Evolutionary conservation across 2,113 vertebrate genomes (phyloP).

Genomic region (Podarcis cretensis): DNA sequence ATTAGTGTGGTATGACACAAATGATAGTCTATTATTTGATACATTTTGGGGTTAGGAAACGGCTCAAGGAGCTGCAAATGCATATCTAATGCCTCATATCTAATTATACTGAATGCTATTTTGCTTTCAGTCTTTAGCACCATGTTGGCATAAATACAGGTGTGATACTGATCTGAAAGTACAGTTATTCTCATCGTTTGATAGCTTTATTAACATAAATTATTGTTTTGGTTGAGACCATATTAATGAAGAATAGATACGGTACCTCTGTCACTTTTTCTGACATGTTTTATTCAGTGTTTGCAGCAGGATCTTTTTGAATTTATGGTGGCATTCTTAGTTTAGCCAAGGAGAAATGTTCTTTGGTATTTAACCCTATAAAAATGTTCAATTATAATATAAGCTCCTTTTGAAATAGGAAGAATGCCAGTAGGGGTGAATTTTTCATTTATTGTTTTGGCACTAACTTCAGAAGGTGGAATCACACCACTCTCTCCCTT

Average conservation of each 20-base stretch:
- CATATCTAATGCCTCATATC: neutral
- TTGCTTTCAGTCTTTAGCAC: neutral
- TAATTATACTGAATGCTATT: neutral
- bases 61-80: neutral
- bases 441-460: neutral
- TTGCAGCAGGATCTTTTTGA: neutral
- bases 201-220: neutral
- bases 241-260: neutral
- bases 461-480: neutral
- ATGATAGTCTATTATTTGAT: neutral
- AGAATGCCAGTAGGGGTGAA: neutral
- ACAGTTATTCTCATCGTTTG: neutral
- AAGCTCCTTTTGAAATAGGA: neutral
- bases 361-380: neutral
- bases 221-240: neutral
- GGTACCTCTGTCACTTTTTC: neutral
- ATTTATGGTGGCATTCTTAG: neutral
- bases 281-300: neutral
- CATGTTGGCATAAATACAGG: neutral
- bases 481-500: neutral
- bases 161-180: neutral
- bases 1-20: neutral
- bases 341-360: neutral
- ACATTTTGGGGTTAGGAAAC: neutral
- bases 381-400: neutral